Conservation (phyloP, 2,113 vertebrate genomes). For the Entelurus aequoreus region DNA sequence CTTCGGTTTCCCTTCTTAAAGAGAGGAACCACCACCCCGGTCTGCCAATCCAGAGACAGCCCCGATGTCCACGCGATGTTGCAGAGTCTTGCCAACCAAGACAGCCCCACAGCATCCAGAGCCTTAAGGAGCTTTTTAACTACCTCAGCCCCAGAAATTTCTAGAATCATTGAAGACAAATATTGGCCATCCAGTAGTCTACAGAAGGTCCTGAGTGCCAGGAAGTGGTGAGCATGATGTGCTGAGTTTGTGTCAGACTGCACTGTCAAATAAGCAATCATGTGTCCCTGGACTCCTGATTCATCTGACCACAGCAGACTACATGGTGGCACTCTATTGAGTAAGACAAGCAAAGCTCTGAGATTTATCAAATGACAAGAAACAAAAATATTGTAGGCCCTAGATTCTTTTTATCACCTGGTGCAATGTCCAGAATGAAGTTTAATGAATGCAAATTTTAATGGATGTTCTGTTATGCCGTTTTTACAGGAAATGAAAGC, state of each 20-base stretch:
- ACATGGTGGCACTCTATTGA: slow-evolving; percentile 75
- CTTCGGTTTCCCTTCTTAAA: too few relatives aligned
- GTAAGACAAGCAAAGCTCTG: slow-evolving; percentile 62
- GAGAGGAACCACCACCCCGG: too few relatives aligned
- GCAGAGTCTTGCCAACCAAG: too few relatives aligned
- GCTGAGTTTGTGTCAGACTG: slow-evolving; percentile 72
- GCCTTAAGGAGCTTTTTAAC: too few relatives aligned
- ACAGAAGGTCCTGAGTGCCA: slow-evolving; percentile 65
- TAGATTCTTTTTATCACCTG: slow-evolving; percentile 52
- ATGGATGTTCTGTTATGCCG: slow-evolving; percentile 52
- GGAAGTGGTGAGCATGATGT: slow-evolving; percentile 68
- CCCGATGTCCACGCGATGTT: too few relatives aligned
- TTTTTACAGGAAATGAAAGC: slow-evolving; percentile 49
- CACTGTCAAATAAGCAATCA: slow-evolving; percentile 77
- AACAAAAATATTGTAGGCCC: slow-evolving; percentile 30
- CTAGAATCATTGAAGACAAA: slow-evolving; percentile 65
- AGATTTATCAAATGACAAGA: slow-evolving; percentile 49
- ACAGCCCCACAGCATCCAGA: too few relatives aligned
- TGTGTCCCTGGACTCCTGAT: slow-evolving; percentile 70
- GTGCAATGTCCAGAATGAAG: slow-evolving; percentile 16
- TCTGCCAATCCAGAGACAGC: too few relatives aligned
- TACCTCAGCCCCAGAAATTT: too few relatives aligned
- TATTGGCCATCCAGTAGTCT: slow-evolving; percentile 63
- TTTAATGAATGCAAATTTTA: slow-evolving; percentile 63
- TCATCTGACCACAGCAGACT: slow-evolving; percentile 76